Conservation (phyloP, 2,113 vertebrate species). For the Hippopotamus amphibius region DNA sequence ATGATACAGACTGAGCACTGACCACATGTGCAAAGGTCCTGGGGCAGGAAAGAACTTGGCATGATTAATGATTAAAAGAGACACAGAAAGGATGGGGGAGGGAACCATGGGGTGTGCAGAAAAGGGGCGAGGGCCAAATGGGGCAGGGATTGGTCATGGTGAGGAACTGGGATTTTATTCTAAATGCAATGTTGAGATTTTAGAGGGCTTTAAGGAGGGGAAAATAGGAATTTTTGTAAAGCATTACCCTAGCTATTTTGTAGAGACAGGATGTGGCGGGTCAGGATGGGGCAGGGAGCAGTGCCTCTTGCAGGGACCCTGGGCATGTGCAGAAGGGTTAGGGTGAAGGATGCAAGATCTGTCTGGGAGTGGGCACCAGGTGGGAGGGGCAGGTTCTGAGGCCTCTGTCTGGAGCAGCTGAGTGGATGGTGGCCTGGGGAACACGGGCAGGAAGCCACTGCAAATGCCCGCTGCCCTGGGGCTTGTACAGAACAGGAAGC, state of each 20-base stretch:
- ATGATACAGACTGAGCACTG: background rate
- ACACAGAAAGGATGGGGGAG: background rate
- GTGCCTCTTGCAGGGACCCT: background rate
- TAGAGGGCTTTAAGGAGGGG: too few species aligned
- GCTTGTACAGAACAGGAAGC: background rate
- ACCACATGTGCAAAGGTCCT: background rate
- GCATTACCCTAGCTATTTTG: rapidly evolving
- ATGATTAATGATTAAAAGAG: background rate
- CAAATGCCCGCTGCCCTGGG: background rate
- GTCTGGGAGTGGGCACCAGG: rapidly evolving
- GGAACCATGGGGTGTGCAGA: too few species aligned
- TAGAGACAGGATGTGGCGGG: rapidly evolving
- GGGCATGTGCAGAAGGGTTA: background rate
- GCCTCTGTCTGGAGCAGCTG: background rate
- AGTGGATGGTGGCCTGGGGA: rapidly evolving
- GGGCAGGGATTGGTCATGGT: rapidly evolving
- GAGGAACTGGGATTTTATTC: background rate
- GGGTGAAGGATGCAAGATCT: rapidly evolving
- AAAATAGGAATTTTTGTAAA: background rate
- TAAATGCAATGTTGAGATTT: background rate
- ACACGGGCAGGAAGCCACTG: rapidly evolving
- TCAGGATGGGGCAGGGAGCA: rapidly evolving
- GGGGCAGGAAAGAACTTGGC: background rate
- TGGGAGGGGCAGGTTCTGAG: background rate
- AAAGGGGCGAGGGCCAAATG: rapidly evolving